These are phyloP conservation scores for Candidula unifasciata DNA, from an alignment of 2,888 invertebrate genomes.

Conservation along the genomic window DNA sequence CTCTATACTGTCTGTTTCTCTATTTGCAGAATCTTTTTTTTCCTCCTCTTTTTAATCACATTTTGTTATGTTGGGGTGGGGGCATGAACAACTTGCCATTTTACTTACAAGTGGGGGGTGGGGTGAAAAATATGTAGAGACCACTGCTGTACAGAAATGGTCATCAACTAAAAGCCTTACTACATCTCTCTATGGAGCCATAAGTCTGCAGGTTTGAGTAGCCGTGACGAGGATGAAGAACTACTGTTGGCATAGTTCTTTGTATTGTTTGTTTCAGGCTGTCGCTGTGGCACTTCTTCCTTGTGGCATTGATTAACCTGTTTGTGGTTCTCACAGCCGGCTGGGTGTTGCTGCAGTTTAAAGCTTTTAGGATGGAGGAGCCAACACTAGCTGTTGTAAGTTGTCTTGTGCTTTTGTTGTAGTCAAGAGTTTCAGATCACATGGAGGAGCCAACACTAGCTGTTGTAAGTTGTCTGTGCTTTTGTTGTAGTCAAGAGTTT, in stretches of 20 bases:
- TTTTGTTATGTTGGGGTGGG: too few species aligned
- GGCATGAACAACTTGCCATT: too few species aligned
- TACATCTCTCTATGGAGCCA: too few species aligned
- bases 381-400: slow-evolving; percentile 57
- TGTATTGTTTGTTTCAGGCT: slow-evolving; percentile 60
- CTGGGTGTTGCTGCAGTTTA: slow-evolving; percentile 68
- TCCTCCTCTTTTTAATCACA: too few species aligned
- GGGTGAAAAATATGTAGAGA: too few species aligned
- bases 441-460: slow-evolving; percentile 65
- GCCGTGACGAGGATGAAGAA: neutral
- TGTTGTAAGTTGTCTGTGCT: slow-evolving; percentile 41
- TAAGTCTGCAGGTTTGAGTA: too few species aligned
- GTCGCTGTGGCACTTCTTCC: slow-evolving; percentile 66
- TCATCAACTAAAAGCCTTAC: too few species aligned
- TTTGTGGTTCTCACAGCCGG: slow-evolving; percentile 69
- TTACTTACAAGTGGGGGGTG: too few species aligned
- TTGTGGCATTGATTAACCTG: slow-evolving; percentile 66
- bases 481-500: slow-evolving; percentile 68
- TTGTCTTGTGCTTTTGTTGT: neutral
- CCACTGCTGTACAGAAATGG: too few species aligned
- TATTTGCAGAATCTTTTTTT: too few species aligned
- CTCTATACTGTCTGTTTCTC: too few species aligned
- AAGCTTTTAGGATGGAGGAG: slow-evolving; percentile 69
- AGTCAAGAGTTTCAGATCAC: slow-evolving; percentile 64
- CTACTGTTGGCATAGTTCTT: neutral